Conservation (phyloP, 2,113 vertebrate species). For the Gambusia holbrooki region DNA sequence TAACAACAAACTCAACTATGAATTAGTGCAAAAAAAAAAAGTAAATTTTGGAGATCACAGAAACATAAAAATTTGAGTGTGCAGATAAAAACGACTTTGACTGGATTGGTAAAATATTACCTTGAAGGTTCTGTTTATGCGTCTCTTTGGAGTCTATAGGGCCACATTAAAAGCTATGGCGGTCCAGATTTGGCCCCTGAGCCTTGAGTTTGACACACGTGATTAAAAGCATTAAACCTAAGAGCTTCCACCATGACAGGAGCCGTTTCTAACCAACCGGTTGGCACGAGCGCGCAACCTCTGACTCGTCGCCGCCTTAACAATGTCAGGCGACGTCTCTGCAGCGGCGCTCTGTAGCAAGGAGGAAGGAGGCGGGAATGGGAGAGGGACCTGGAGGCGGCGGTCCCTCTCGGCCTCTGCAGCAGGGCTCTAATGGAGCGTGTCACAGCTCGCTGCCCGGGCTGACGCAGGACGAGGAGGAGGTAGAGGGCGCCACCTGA, state of each 20-base stretch:
- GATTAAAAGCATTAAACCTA: too few relatives aligned
- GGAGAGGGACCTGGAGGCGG: conserved; percentile 12
- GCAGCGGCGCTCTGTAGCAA: conserved; percentile 1
- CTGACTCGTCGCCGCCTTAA: conserved; percentile 5
- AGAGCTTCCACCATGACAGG: background rate
- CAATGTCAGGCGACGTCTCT: conserved; percentile 38
- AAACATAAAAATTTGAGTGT: too few relatives aligned
- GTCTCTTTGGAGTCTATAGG: too few relatives aligned
- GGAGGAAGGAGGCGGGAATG: conserved; percentile 16
- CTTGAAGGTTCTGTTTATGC: too few relatives aligned
- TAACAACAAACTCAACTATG: too few relatives aligned
- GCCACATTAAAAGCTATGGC: too few relatives aligned
- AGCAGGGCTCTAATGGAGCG: conserved; percentile 2
- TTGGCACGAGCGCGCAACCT: conserved; percentile 12
- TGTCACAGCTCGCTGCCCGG: conserved; percentile 10
- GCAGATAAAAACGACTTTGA: too few relatives aligned
- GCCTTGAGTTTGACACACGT: too few relatives aligned
- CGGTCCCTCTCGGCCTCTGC: background rate
- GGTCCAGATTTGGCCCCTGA: too few relatives aligned
- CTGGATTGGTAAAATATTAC: too few relatives aligned
- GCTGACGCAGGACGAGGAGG: background rate
- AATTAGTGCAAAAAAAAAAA: too few relatives aligned
- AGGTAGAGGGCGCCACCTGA: background rate
- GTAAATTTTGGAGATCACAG: too few relatives aligned
- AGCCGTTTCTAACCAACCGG: background rate